A percentile compares a stretch with the other conserved stretches of the same genome.
Evolutionary conservation across 1,140 invertebrate species (phyloP).

Genomic region (Lethocerus indicus): DNA sequence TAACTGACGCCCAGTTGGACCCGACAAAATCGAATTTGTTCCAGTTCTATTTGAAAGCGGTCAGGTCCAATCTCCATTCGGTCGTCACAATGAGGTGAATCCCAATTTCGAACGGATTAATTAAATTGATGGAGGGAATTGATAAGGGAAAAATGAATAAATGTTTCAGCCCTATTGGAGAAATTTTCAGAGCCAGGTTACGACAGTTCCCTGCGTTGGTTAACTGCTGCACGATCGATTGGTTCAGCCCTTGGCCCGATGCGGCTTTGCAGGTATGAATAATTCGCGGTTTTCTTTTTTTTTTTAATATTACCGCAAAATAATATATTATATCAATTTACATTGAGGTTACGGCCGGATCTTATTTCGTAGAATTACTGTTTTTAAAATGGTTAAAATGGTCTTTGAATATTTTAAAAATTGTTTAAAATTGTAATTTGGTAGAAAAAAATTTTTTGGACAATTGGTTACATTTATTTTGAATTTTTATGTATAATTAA

Average conservation of each 20-base stretch:
- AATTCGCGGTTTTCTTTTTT: background rate
- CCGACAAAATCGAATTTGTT: slow-evolving; percentile 59
- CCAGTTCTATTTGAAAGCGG: slow-evolving; percentile 41
- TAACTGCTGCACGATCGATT: slow-evolving; percentile 91
- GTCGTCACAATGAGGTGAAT: slow-evolving; percentile 44
- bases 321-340: no score
- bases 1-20: slow-evolving; percentile 39
- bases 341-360: no score
- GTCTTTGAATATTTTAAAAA: no score
- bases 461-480: no score
- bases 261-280: slow-evolving; percentile 33
- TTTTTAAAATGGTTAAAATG: no score
- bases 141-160: background rate
- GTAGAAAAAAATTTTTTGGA: no score
- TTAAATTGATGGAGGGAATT: background rate
- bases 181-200: slow-evolving; percentile 59
- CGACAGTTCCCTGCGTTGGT: slow-evolving; percentile 78
- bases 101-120: no score
- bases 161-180: slow-evolving; percentile 81
- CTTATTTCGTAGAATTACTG: no score
- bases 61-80: slow-evolving; percentile 41
- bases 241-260: slow-evolving; percentile 60
- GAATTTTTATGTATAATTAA: no score
- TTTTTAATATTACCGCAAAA: background rate
- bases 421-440: no score